These are phyloP conservation scores for Glaucomys volans DNA, from an alignment of 2,113 vertebrate species.

Conservation along the genomic window DNA sequence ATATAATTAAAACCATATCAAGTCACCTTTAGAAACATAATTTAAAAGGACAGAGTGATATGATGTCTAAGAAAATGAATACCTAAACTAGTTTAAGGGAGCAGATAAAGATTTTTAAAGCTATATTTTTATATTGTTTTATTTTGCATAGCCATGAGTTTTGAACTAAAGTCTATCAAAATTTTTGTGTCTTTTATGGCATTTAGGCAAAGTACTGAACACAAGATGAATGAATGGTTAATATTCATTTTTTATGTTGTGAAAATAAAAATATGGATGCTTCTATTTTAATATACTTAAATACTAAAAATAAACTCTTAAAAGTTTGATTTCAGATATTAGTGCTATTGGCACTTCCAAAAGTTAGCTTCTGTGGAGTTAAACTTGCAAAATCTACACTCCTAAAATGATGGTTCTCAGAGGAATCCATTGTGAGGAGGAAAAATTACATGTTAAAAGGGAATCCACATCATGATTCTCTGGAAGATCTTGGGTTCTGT, in stretches of 20 bases:
- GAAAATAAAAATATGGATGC: neutral
- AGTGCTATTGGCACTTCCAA: neutral
- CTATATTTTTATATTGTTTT: neutral
- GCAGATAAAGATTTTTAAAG: neutral
- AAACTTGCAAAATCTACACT: neutral
- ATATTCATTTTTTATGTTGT: neutral
- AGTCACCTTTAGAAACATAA: neutral
- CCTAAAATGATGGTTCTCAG: neutral
- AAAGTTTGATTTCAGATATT: neutral
- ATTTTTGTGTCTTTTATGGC: neutral
- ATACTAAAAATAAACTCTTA: neutral
- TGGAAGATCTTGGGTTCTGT: neutral
- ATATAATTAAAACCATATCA: neutral
- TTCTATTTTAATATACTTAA: neutral
- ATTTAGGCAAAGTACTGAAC: neutral
- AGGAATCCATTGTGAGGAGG: neutral
- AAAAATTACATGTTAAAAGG: constrained; percentile 4
- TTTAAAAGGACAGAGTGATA: neutral
- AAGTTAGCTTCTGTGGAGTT: neutral
- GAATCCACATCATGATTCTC: neutral
- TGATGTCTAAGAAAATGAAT: neutral
- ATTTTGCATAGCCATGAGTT: neutral
- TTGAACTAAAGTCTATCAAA: neutral
- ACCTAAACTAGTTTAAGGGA: neutral
- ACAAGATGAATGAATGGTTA: neutral